Evolutionary conservation across 2,888 invertebrate species (phyloP).

Genomic region (Pilophorus perplexus): DNA sequence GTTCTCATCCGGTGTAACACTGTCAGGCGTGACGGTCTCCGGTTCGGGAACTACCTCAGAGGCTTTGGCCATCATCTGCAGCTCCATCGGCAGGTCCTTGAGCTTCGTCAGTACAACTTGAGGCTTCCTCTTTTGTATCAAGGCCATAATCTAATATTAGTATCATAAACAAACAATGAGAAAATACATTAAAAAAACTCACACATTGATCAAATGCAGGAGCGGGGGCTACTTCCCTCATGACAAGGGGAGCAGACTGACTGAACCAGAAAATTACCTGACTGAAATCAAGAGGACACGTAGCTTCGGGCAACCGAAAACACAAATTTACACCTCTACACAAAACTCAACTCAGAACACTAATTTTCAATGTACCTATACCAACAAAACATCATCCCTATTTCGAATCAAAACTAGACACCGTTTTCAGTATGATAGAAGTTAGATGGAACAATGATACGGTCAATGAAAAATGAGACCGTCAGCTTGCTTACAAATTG

Average conservation of each 20-base stretch:
- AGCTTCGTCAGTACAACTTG: constrained; percentile 20
- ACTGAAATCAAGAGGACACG: constrained; percentile 3
- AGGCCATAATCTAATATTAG: constrained; percentile 38
- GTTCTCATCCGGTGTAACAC: not conserved
- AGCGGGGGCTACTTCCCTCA: constrained; percentile 17
- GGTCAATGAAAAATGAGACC: no score
- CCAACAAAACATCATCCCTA: no score
- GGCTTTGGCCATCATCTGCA: not conserved
- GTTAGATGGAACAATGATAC: no score
- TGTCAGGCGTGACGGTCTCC: not conserved
- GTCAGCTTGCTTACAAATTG: no score
- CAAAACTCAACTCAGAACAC: no score
- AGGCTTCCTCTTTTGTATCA: constrained; percentile 35
- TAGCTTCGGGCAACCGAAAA: no score
- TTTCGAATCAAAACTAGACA: no score
- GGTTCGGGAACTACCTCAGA: not conserved
- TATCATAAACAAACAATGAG: constrained; percentile 31
- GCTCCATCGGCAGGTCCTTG: not conserved
- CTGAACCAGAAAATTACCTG: constrained; percentile 39
- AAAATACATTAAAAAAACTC: constrained; percentile 22
- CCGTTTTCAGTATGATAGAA: no score
- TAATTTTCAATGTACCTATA: no score
- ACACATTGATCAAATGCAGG: constrained; percentile 6
- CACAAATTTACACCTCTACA: no score
- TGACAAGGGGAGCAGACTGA: constrained; percentile 5